Conservation (phyloP, 2,113 vertebrate species). For the Bambusicola thoracicus region DNA sequence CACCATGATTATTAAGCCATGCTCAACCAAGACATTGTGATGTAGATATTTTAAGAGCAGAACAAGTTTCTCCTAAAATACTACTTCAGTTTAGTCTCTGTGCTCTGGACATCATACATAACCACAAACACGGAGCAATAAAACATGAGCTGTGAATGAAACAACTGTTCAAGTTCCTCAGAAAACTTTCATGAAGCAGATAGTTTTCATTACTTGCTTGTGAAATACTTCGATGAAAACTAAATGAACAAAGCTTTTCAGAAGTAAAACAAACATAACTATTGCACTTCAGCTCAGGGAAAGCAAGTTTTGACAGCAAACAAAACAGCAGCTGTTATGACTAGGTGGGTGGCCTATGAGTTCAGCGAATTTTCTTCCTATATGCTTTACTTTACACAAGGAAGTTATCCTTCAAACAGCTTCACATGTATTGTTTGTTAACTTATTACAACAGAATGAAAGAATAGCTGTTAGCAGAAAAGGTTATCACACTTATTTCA, state of each 20-base stretch:
- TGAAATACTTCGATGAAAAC: background rate
- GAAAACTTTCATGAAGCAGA: background rate
- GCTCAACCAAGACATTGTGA: background rate
- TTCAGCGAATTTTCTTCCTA: background rate
- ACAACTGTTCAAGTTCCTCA: background rate
- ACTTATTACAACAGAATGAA: background rate
- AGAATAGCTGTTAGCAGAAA: background rate
- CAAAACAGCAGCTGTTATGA: background rate
- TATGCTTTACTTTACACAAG: background rate
- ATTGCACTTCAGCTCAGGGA: background rate
- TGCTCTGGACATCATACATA: background rate
- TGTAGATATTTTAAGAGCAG: background rate
- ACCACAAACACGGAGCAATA: background rate
- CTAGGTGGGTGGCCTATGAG: background rate
- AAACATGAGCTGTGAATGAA: background rate
- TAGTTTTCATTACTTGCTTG: background rate
- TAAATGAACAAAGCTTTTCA: background rate
- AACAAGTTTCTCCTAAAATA: background rate
- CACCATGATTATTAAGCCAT: background rate
- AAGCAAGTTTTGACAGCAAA: background rate
- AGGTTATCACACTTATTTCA: background rate
- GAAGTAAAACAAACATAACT: background rate
- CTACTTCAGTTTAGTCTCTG: background rate
- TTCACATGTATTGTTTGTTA: background rate
- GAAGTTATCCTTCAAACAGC: background rate